A percentile compares a stretch with the other conserved stretches of the same genome.
Conservation (phyloP, 2,797 vertebrate species). For the Crotalus adamanteus region DNA sequence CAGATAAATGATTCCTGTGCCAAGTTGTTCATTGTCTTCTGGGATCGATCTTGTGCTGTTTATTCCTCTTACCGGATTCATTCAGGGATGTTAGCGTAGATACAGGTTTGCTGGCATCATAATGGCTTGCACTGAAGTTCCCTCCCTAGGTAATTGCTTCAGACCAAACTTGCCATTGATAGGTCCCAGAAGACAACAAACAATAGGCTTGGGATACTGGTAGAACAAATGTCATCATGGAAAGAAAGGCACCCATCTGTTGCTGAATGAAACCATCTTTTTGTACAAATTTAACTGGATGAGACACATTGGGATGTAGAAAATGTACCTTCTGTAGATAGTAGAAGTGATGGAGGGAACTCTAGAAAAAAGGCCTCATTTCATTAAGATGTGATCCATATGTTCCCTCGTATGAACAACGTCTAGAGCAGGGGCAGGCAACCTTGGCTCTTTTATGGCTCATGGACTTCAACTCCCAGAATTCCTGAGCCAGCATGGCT, state of each 20-base stretch:
- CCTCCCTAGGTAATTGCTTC: neutral
- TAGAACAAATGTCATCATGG: neutral
- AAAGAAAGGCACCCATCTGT: neutral
- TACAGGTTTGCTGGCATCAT: slow-evolving; percentile 15
- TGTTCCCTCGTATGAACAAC: neutral
- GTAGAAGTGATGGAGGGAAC: neutral
- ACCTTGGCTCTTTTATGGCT: no score
- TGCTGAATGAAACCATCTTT: neutral
- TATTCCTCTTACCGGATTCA: neutral
- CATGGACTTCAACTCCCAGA: no score
- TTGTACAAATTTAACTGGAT: neutral
- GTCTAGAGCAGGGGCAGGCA: neutral
- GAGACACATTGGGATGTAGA: neutral
- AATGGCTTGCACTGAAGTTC: slow-evolving; percentile 19
- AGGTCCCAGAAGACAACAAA: neutral
- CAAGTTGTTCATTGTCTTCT: neutral
- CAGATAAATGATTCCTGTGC: neutral
- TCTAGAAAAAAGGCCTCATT: neutral
- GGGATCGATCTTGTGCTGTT: neutral
- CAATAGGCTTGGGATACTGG: neutral
- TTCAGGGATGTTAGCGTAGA: neutral
- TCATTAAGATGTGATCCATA: neutral
- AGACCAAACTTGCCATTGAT: neutral
- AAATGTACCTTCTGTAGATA: neutral
- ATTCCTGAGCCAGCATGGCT: no score